These are phyloP conservation scores for Agriotes lineatus DNA, from an alignment of 2,888 invertebrate species.

Conservation along the genomic window DNA sequence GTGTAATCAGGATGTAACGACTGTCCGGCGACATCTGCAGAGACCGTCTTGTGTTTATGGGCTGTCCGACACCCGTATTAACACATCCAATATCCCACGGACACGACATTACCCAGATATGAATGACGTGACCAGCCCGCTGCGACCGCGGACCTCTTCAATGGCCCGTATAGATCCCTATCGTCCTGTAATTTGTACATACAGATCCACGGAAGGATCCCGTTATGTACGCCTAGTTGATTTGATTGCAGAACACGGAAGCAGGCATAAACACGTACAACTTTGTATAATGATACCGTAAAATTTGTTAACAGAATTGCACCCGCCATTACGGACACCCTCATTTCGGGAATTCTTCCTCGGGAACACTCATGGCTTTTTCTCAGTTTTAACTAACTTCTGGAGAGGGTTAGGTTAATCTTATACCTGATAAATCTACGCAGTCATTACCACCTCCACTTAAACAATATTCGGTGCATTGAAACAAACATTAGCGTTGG, in stretches of 20 bases:
- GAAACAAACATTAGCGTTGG: too few species aligned
- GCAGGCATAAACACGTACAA: constrained; percentile 42
- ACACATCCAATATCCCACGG: constrained; percentile 66
- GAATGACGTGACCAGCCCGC: constrained; percentile 65
- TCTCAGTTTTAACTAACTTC: too few species aligned
- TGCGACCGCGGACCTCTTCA: constrained; percentile 44
- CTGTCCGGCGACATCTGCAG: constrained; percentile 64
- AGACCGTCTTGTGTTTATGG: constrained; percentile 66
- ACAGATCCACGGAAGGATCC: constrained; percentile 40
- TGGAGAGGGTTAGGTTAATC: too few species aligned
- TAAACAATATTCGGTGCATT: too few species aligned
- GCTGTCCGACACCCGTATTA: constrained; percentile 66
- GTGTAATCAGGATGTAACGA: constrained; percentile 64
- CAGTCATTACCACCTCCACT: too few species aligned
- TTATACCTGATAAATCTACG: too few species aligned
- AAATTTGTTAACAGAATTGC: constrained; percentile 38
- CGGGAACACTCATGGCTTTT: not conserved
- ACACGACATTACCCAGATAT: constrained; percentile 66
- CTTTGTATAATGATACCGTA: constrained; percentile 39
- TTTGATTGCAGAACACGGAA: constrained; percentile 41
- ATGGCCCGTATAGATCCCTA: constrained; percentile 44
- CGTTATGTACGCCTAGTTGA: constrained; percentile 43
- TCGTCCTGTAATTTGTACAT: constrained; percentile 45
- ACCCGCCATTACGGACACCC: constrained; percentile 20
- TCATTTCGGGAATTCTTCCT: constrained; percentile 22